phyloP scores from a whole-genome alignment of 2,888 invertebrate genomes.

The Ischnura elegans region DNA sequence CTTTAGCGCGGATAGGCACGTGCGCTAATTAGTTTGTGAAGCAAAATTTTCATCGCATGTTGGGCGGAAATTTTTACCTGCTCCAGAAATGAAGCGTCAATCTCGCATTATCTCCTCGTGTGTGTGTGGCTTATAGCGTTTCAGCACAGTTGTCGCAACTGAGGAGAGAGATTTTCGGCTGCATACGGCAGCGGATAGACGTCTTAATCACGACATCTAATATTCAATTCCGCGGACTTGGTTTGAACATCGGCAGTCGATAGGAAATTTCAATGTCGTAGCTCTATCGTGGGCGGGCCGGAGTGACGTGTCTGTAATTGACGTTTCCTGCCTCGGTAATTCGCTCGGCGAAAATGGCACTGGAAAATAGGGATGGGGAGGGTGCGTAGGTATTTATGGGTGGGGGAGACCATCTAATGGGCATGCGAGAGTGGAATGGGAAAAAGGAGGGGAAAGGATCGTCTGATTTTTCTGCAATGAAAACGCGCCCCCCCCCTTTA shows the following conservation, averaged over 20 bases:
- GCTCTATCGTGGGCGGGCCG: background rate
- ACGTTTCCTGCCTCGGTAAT: constrained; percentile 58
- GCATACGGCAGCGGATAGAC: background rate
- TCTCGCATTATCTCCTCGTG: no score
- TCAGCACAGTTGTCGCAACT: no score
- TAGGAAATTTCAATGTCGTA: constrained; percentile 52
- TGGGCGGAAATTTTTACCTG: no score
- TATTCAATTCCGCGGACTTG: constrained; percentile 41
- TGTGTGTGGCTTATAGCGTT: no score
- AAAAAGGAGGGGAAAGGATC: background rate
- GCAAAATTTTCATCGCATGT: no score
- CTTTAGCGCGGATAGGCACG: no score
- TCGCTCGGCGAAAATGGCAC: constrained; percentile 40
- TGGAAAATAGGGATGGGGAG: background rate
- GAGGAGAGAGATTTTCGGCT: no score
- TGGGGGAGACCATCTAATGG: no score
- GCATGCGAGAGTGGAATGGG: no score
- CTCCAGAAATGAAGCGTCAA: no score
- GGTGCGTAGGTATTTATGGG: background rate
- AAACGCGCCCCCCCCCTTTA: background rate
- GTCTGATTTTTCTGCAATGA: constrained; percentile 27
- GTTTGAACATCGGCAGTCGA: constrained; percentile 50
- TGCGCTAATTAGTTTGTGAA: no score
- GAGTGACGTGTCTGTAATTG: constrained; percentile 53
- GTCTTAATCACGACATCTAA: constrained; percentile 45